Evolutionary conservation across 2,888 invertebrate species (phyloP).

Genomic region (Hydriomena furcata): DNA sequence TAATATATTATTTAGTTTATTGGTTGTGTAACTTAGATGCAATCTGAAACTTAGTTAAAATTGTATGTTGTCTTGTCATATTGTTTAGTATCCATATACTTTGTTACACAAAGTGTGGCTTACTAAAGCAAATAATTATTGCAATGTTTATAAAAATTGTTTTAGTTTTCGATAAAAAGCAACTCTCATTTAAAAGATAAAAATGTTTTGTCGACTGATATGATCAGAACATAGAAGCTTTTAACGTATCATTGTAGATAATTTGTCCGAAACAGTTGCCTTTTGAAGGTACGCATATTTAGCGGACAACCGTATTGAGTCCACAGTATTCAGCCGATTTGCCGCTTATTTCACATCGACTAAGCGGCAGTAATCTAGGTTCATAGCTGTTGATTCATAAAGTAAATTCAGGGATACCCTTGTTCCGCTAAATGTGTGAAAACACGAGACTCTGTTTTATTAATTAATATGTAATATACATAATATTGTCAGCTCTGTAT

Average conservation of each 20-base stretch:
- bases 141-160: slow-evolving; percentile 4
- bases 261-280: slow-evolving; percentile 10
- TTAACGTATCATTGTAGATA: slow-evolving; percentile 16
- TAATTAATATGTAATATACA: neutral
- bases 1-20: slow-evolving; percentile 47
- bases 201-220: slow-evolving; percentile 14
- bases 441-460: neutral
- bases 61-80: slow-evolving; percentile 32
- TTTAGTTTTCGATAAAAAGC: slow-evolving; percentile 7
- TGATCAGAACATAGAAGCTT: slow-evolving; percentile 17
- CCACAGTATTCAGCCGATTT: too few species aligned
- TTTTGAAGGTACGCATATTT: slow-evolving; percentile 1
- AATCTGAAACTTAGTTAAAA: slow-evolving; percentile 59
- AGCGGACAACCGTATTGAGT: neutral
- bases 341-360: too few species aligned
- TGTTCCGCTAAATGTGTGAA: neutral
- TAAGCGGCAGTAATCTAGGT: too few species aligned
- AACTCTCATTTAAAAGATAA: slow-evolving; percentile 20
- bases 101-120: slow-evolving; percentile 56
- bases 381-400: too few species aligned
- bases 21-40: slow-evolving; percentile 62
- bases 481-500: slow-evolving; percentile 31
- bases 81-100: slow-evolving; percentile 53
- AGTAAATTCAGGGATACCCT: too few species aligned
- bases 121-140: slow-evolving; percentile 36